Evolutionary conservation across 2,113 vertebrate genomes (phyloP).

Genomic region (Onychorhynchus coronatus): DNA sequence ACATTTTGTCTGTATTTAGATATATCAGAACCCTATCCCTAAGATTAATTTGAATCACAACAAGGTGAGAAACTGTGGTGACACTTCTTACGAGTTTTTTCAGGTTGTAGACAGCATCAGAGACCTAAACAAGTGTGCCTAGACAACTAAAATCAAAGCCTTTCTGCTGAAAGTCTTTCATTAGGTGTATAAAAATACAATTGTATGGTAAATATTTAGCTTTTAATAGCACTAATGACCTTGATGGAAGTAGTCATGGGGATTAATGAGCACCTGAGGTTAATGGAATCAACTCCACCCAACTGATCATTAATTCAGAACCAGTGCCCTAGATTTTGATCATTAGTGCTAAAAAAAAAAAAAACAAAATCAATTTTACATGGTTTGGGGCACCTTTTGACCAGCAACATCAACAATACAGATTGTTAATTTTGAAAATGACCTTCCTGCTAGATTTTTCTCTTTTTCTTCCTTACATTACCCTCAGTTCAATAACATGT

Average conservation of each 20-base stretch:
- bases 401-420: slow-evolving; percentile 18
- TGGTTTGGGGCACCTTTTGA: slow-evolving; percentile 58
- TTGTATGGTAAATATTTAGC: slow-evolving; percentile 18
- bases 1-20: background rate
- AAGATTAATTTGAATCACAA: background rate
- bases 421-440: slow-evolving; percentile 34
- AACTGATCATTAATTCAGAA: slow-evolving; percentile 33
- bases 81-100: background rate
- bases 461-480: background rate
- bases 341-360: slow-evolving; percentile 49
- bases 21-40: background rate
- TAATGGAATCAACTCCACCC: slow-evolving; percentile 36
- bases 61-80: background rate
- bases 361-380: slow-evolving; percentile 56
- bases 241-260: background rate
- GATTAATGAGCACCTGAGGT: slow-evolving; percentile 57
- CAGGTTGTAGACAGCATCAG: background rate
- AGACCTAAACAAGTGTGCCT: background rate
- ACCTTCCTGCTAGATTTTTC: slow-evolving; percentile 32
- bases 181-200: background rate
- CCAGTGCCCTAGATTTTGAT: slow-evolving; percentile 18
- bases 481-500: background rate
- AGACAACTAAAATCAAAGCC: background rate
- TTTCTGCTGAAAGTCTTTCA: background rate
- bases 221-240: slow-evolving; percentile 43